These are phyloP conservation scores for Anastrepha obliqua DNA, from an alignment of 1,140 invertebrate genomes.

Conservation along the genomic window DNA sequence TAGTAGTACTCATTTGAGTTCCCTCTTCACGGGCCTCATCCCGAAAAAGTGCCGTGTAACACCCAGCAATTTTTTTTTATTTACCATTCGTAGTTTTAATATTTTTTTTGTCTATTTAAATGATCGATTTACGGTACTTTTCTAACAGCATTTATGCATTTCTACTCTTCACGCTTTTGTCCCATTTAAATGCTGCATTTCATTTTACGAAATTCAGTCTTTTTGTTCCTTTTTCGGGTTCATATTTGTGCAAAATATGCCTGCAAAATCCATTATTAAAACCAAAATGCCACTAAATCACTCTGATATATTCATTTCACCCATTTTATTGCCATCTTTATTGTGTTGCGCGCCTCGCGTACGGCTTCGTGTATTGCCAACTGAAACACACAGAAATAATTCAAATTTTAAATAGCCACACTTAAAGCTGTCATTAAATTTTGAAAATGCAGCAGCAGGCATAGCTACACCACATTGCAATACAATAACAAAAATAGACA, in stretches of 20 bases:
- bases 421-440: slow-evolving; percentile 51
- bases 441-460: slow-evolving; percentile 11
- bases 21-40: too few species aligned
- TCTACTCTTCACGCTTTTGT: not conserved
- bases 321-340: slow-evolving; percentile 43
- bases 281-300: slow-evolving; percentile 46
- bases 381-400: slow-evolving; percentile 25
- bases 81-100: too few species aligned
- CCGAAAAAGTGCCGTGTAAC: too few species aligned
- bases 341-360: not conserved
- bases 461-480: not conserved
- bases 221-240: too few species aligned
- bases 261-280: slow-evolving; percentile 51
- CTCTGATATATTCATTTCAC: slow-evolving; percentile 43
- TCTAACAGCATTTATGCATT: too few species aligned
- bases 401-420: slow-evolving; percentile 53
- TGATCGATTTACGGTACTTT: too few species aligned
- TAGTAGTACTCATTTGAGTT: too few species aligned
- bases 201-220: not conserved
- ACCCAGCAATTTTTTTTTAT: too few species aligned
- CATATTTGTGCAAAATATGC: slow-evolving; percentile 29
- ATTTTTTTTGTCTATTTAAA: too few species aligned
- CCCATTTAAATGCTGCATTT: not conserved
- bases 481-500: not conserved
- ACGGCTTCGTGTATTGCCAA: not conserved